Evolutionary conservation across 1,140 invertebrate species (phyloP).

Genomic region (Apis mellifera): DNA sequence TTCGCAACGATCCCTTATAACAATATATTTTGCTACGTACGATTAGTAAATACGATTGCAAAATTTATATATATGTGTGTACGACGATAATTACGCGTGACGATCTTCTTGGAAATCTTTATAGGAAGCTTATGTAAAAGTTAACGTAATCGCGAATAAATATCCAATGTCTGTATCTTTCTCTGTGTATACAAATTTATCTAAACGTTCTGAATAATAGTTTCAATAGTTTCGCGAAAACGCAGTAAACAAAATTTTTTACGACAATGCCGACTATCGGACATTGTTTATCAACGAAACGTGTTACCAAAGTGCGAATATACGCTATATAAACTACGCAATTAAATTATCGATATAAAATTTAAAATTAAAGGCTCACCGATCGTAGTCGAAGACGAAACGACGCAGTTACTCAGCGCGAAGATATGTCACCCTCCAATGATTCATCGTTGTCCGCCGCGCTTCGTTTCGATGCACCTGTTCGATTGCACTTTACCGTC

Average conservation of each 20-base stretch:
- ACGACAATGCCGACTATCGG: background rate
- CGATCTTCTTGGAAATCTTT: background rate
- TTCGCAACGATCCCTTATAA: background rate
- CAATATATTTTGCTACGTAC: background rate
- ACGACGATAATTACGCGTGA: background rate
- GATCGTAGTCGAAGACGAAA: background rate
- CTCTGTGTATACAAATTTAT: no score
- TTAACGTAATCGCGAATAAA: no score
- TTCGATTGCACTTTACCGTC: slow-evolving; percentile 17
- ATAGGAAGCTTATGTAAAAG: background rate
- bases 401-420: slow-evolving; percentile 1
- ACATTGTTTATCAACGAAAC: background rate
- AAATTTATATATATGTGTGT: background rate
- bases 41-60: background rate
- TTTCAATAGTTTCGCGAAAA: background rate
- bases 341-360: background rate
- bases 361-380: background rate
- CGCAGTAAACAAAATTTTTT: background rate
- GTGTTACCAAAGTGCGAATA: no score
- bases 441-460: slow-evolving; percentile 11
- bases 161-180: no score
- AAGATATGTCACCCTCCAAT: background rate
- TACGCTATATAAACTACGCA: background rate
- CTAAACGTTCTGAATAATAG: no score
- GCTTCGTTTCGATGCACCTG: slow-evolving; percentile 24